These are phyloP conservation scores for Diabrotica balteata DNA, from an alignment of 2,888 invertebrate species.

Conservation along the genomic window DNA sequence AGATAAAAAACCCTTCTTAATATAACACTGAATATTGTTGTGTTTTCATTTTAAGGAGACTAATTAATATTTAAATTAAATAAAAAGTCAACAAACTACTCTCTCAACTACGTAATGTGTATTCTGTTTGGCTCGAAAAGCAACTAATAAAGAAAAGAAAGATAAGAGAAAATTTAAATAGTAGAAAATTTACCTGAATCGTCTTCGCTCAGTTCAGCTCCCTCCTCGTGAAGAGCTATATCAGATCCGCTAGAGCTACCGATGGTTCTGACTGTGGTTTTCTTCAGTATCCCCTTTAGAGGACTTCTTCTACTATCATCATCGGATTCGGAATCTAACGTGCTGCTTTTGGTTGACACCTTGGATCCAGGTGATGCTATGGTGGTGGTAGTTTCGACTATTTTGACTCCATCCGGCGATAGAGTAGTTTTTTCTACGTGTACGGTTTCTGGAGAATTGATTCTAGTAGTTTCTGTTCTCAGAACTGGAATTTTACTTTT, in stretches of 20 bases:
- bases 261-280: conserved; percentile 59
- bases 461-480: conserved; percentile 54
- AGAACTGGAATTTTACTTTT: conserved; percentile 63
- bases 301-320: conserved; percentile 56
- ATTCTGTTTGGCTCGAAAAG: conserved; percentile 28
- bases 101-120: background rate
- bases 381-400: conserved; percentile 46
- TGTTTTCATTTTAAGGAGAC: no score
- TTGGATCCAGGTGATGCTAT: conserved; percentile 53
- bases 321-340: conserved; percentile 60
- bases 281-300: conserved; percentile 58
- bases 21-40: no score
- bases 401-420: conserved; percentile 42
- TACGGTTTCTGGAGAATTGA: conserved; percentile 48
- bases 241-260: conserved; percentile 72
- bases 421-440: conserved; percentile 42
- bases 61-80: no score
- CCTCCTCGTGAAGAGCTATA: conserved; percentile 69
- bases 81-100: no score
- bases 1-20: no score
- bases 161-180: conserved; percentile 18
- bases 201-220: conserved; percentile 69
- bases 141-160: conserved; percentile 28
- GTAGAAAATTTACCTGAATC: conserved; percentile 65
- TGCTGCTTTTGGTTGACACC: conserved; percentile 53